These are phyloP conservation scores for Euclidia mi DNA, from an alignment of 2,888 invertebrate species.

Conservation along the genomic window DNA sequence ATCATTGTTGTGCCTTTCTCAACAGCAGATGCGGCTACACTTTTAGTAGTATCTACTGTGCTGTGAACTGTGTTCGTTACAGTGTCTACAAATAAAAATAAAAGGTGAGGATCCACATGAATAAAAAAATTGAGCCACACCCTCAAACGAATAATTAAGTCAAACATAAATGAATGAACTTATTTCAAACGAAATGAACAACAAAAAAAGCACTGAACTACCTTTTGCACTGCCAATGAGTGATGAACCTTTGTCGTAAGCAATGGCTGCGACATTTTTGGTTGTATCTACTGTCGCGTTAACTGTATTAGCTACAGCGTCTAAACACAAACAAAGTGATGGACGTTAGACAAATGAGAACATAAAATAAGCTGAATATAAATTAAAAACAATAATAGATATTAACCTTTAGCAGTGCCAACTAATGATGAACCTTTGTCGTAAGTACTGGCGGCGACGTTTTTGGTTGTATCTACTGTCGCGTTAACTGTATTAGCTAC, in stretches of 20 bases:
- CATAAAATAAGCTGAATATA: slow-evolving; percentile 27
- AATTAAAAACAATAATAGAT: too few species aligned
- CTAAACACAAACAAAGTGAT: slow-evolving; percentile 24
- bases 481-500: slow-evolving; percentile 62
- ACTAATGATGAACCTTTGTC: slow-evolving; percentile 60
- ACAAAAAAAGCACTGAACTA: slow-evolving; percentile 5
- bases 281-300: slow-evolving; percentile 56
- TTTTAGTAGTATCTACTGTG: slow-evolving; percentile 71
- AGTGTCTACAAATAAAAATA: slow-evolving; percentile 57
- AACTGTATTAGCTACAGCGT: slow-evolving; percentile 49
- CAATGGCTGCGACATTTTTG: slow-evolving; percentile 54
- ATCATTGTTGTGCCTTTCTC: slow-evolving; percentile 61
- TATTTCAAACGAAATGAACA: too few species aligned
- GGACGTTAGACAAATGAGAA: slow-evolving; percentile 5
- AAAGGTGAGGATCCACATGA: neutral
- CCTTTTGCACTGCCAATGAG: slow-evolving; percentile 54
- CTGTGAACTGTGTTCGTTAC: slow-evolving; percentile 61
- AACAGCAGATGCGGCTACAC: slow-evolving; percentile 59
- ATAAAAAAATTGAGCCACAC: neutral
- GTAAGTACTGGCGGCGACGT: slow-evolving; percentile 63
- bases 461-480: slow-evolving; percentile 68
- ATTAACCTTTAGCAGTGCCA: too few species aligned
- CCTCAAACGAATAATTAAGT: neutral
- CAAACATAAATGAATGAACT: slow-evolving; percentile 4
- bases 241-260: slow-evolving; percentile 61